Evolutionary conservation across 2,113 vertebrate genomes (phyloP).

Genomic region (Syngnathus scovelli): DNA sequence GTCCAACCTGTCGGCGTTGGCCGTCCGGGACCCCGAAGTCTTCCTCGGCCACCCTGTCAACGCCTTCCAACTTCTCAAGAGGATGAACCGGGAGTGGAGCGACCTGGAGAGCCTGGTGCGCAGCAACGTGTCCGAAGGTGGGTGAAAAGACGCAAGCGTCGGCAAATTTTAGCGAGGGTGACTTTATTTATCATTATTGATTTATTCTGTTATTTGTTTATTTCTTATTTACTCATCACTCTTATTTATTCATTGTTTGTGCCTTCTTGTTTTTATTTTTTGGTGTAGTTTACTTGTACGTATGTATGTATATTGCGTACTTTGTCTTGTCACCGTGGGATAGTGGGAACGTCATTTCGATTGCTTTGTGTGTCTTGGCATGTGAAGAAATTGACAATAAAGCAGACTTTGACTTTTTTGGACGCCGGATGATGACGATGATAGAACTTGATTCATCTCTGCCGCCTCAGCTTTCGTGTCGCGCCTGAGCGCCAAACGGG

Average conservation of each 20-base stretch:
- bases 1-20: slow-evolving; percentile 76
- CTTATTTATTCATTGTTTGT: no score
- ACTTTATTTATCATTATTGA: no score
- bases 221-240: no score
- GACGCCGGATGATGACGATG: neutral
- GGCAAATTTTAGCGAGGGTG: slow-evolving; percentile 25
- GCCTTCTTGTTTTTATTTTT: no score
- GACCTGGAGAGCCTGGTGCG: slow-evolving; percentile 89
- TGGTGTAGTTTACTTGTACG: no score
- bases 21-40: slow-evolving; percentile 83
- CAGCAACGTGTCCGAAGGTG: slow-evolving; percentile 87
- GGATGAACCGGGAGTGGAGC: slow-evolving; percentile 89
- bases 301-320: no score
- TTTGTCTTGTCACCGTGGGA: no score
- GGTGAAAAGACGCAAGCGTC: slow-evolving; percentile 74
- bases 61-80: slow-evolving; percentile 92
- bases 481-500: slow-evolving; percentile 84
- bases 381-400: no score
- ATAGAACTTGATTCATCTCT: neutral
- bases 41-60: slow-evolving; percentile 94
- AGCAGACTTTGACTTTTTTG: no score
- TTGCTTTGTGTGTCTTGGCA: no score
- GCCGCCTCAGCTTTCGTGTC: slow-evolving; percentile 81
- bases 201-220: no score
- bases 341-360: no score